Evolutionary conservation across 2,888 invertebrate species (phyloP), one percentile per base, ranked within the genome.

Genomic region (Macrophya alboannulata): DNA sequence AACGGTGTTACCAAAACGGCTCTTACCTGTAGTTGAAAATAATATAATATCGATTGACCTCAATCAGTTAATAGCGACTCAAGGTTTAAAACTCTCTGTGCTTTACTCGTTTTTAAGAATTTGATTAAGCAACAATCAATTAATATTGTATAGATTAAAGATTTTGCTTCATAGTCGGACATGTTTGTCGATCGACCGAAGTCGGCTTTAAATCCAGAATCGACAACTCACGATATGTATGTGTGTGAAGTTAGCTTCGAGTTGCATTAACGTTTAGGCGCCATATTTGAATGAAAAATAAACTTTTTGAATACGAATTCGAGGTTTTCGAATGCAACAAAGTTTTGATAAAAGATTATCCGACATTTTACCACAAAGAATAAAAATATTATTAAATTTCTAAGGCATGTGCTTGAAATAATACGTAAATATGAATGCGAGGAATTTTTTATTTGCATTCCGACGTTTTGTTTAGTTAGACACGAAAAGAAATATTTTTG

Each of bases 171-270:
- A 25, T 68, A 48, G 71, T 45, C 83, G 83, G 83, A 83, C 83
- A 83, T 83, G 83, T 83, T 83, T 71, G 68, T 68, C 83, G 68
- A 82, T 25, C 68, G 68, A 83, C 83, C 83, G 83, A 83, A 83
- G 31, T 68, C 62, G 15, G 83, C 31, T 68, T 68, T 68, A 4
- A 25, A 62, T 21, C 1, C 62, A 25, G 21, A 45, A 48, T 45
- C 77, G 77, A 31, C 45, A 74, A 74, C 21, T 45, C 72, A 45
- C 72, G 77, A 51, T 45, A 48, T 25, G 10, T 25, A 1, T 31
- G 15, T 37, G 37, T 48, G 9, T 45, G 45, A 45, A 74, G 72
- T 21, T 21, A 9, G 9, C n/a, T 74, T 45, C 45, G 43, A 72
- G 10, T 43, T 43, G 72, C n/a, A 72, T 12, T 15, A 4, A 43